A percentile compares a stretch with the other conserved stretches of the same genome.
These are phyloP conservation scores for Tursiops truncatus DNA, from an alignment of 2,113 vertebrate species.

Conservation along the genomic window DNA sequence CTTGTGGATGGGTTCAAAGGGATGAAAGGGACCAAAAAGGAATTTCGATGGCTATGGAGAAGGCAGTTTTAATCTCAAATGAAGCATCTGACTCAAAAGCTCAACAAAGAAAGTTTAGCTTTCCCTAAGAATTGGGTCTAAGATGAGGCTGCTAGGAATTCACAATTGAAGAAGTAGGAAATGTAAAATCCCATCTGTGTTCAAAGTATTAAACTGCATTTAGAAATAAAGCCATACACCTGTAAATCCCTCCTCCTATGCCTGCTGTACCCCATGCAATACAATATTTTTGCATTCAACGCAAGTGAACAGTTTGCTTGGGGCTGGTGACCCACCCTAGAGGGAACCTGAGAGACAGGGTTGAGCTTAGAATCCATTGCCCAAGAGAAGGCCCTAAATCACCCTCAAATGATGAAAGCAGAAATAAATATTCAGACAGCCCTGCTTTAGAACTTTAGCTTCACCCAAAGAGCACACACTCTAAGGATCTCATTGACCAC, in stretches of 20 bases:
- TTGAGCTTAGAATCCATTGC: neutral
- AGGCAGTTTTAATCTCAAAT: neutral
- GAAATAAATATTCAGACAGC: neutral
- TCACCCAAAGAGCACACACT: neutral
- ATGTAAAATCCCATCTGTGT: neutral
- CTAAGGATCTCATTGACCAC: neutral
- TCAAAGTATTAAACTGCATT: neutral
- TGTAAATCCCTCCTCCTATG: neutral
- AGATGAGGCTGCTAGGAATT: neutral
- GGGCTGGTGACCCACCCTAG: neutral
- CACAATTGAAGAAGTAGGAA: neutral
- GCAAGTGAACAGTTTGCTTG: neutral
- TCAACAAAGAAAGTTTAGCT: neutral
- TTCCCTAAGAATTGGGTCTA: neutral
- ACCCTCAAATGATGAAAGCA: neutral
- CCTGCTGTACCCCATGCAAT: neutral
- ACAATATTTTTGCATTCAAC: conserved; percentile 6
- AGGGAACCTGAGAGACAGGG: neutral
- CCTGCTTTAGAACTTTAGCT: neutral
- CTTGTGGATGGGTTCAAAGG: neutral
- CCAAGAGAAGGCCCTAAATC: neutral
- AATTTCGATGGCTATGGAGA: neutral
- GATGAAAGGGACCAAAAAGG: neutral
- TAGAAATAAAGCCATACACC: neutral
- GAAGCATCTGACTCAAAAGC: neutral